phyloP scores from a whole-genome alignment of 2,113 vertebrate species.

The Miniopterus natalensis region DNA sequence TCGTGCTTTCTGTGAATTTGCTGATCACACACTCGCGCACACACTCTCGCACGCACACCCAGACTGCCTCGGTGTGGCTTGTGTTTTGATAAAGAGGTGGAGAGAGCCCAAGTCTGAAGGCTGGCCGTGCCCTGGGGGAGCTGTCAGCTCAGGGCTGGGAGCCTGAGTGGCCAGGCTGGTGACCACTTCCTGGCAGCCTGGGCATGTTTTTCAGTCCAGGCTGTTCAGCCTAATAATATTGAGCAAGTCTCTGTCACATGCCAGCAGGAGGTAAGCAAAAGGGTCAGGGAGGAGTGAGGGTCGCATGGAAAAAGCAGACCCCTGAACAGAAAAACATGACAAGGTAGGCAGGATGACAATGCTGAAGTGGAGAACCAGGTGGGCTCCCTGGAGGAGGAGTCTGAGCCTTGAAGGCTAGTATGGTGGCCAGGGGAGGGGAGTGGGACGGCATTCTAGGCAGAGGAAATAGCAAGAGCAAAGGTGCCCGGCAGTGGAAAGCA shows the following conservation, averaged over 20 bases:
- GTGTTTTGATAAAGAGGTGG: not conserved
- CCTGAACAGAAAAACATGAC: not conserved
- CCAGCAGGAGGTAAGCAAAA: not conserved
- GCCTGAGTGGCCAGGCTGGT: not conserved
- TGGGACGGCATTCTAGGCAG: not conserved
- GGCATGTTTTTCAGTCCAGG: not conserved
- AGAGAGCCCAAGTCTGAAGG: not conserved
- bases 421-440: not conserved
- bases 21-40: not conserved
- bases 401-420: not conserved
- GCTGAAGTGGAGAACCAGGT: not conserved
- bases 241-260: not conserved
- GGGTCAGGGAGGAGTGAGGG: not conserved
- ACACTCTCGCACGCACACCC: accelerated
- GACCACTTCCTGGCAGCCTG: not conserved
- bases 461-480: not conserved
- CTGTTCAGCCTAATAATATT: not conserved
- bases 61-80: not conserved
- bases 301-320: not conserved
- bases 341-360: not conserved
- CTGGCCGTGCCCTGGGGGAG: not conserved
- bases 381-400: conserved; percentile 1
- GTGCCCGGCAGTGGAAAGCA: not conserved
- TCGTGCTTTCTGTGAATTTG: conserved; percentile 60
- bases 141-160: not conserved